These are phyloP conservation scores for Cordylochernes scorpioides DNA, from an alignment of 2,888 invertebrate genomes.

Conservation along the genomic window DNA sequence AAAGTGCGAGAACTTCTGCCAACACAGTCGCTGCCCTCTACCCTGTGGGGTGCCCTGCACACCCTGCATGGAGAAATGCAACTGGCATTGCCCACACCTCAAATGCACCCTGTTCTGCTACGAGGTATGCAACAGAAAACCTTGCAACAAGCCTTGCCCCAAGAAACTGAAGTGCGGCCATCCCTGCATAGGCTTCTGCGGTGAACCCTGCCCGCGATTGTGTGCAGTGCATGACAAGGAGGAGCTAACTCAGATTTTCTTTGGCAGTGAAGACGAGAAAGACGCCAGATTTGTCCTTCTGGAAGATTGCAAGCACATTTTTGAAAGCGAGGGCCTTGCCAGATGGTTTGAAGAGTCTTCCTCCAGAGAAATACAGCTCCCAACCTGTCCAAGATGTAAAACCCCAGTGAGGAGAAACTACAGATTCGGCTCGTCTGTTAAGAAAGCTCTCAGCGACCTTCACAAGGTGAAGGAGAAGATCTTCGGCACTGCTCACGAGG, in stretches of 20 bases:
- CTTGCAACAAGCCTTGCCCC: constrained; percentile 20
- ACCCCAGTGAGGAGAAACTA: constrained; percentile 29
- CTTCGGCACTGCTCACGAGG: constrained; percentile 12
- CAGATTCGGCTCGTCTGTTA: constrained; percentile 31
- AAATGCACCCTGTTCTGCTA: constrained; percentile 19
- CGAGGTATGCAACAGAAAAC: constrained; percentile 20
- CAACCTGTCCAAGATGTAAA: constrained; percentile 9
- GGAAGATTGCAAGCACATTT: constrained; percentile 19
- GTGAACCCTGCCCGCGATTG: constrained; percentile 36
- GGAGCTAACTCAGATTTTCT: constrained; percentile 16
- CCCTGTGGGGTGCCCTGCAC: constrained; percentile 18
- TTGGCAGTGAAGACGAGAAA: constrained; percentile 12
- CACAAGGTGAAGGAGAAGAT: constrained; percentile 18
- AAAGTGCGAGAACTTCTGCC: constrained; percentile 20
- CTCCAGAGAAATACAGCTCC: constrained; percentile 7
- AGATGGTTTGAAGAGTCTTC: constrained; percentile 4
- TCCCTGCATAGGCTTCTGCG: constrained; percentile 39
- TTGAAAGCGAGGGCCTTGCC: constrained; percentile 19
- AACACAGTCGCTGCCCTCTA: constrained; percentile 18
- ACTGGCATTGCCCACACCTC: constrained; percentile 19
- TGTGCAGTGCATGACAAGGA: constrained; percentile 25
- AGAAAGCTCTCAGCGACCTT: constrained; percentile 21
- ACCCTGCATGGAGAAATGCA: constrained; percentile 20
- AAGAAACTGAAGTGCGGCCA: constrained; percentile 29
- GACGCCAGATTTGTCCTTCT: constrained; percentile 17